Percentiles rank a stretch among this genome's conserved stretches.
Evolutionary conservation across 2,113 vertebrate genomes (phyloP).

Genomic region (Lates calcarifer): DNA sequence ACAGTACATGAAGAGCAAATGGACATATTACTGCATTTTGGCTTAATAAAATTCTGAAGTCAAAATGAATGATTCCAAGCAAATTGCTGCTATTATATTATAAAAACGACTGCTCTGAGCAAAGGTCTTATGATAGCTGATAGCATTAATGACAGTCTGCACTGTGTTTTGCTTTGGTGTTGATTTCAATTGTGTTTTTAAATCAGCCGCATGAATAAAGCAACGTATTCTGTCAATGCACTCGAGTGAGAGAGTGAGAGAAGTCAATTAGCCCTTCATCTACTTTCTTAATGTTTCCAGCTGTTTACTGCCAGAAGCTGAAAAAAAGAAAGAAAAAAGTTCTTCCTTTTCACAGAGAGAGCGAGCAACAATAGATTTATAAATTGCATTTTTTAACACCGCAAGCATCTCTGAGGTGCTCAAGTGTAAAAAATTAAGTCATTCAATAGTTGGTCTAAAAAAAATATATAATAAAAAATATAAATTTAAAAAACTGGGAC

Average conservation of each 20-base stretch:
- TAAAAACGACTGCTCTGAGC: too few species aligned
- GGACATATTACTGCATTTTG: not conserved
- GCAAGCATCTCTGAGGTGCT: not conserved
- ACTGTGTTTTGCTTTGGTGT: not conserved
- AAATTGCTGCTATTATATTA: too few species aligned
- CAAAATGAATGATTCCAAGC: not conserved
- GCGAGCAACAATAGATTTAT: constrained; percentile 6
- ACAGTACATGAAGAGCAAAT: not conserved
- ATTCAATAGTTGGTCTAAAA: not conserved
- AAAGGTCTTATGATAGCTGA: too few species aligned
- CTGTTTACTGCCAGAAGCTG: constrained; percentile 9
- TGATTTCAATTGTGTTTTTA: not conserved
- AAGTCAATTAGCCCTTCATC: constrained; percentile 27
- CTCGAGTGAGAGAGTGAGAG: not conserved
- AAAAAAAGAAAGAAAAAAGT: not conserved
- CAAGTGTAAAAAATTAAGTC: constrained; percentile 22
- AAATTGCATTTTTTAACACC: constrained; percentile 19
- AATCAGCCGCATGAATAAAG: constrained; percentile 10
- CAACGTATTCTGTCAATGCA: not conserved
- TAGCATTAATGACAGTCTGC: too few species aligned
- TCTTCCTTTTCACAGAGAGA: not conserved
- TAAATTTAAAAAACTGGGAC: not conserved
- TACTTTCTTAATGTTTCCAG: constrained; percentile 17
- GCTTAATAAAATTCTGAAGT: not conserved
- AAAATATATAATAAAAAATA: not conserved